Evolutionary conservation across 2,888 invertebrate genomes (phyloP).

Genomic region (Parnassius orleans): DNA sequence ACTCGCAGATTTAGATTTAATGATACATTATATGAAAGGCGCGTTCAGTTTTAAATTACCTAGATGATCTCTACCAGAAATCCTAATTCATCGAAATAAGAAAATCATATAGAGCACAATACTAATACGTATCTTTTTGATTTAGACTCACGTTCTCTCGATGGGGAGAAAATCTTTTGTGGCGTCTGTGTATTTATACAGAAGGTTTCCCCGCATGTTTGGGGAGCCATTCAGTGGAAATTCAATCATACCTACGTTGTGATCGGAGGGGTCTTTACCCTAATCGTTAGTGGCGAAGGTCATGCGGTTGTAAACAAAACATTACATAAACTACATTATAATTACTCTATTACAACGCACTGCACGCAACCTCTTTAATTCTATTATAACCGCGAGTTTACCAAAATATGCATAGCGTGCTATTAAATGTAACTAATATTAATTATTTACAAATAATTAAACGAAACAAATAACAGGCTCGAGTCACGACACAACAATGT

Average conservation of each 20-base stretch:
- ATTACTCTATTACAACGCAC: no score
- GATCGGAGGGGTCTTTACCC: conserved; percentile 29
- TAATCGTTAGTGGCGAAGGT: conserved; percentile 23
- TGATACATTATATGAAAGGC: no score
- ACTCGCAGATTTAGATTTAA: no score
- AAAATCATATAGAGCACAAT: neutral
- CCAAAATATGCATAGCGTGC: no score
- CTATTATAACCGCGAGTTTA: no score
- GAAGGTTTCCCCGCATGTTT: conserved; percentile 12
- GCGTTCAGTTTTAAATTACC: no score
- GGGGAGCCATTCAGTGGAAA: conserved; percentile 39
- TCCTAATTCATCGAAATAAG: neutral
- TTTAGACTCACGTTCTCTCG: neutral
- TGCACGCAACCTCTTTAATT: no score
- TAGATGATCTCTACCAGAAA: no score
- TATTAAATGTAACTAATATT: no score
- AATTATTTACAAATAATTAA: no score
- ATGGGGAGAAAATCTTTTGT: conserved; percentile 9
- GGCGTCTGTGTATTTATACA: neutral
- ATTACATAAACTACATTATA: conserved; percentile 6
- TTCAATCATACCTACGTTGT: conserved; percentile 41
- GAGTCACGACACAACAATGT: no score
- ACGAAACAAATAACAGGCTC: no score
- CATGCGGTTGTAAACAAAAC: conserved; percentile 24
- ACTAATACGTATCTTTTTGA: neutral